Conservation (phyloP, 2,797 vertebrate species). For the Cossypha polioptera region DNA sequence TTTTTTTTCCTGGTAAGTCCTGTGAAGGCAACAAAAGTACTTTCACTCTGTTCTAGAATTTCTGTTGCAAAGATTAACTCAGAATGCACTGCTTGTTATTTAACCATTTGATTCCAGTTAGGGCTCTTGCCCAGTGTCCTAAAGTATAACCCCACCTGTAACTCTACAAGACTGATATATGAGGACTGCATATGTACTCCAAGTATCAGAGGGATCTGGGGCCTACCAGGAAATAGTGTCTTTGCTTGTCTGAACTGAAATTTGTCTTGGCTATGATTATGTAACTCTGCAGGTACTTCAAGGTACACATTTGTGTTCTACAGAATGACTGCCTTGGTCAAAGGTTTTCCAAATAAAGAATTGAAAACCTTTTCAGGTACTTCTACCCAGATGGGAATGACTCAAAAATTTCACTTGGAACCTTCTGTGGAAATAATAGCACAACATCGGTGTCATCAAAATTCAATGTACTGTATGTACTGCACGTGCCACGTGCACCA, state of each 20-base stretch:
- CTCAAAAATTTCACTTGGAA: background rate
- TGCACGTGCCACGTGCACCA: fast-evolving
- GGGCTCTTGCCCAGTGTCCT: background rate
- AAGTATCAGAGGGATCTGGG: background rate
- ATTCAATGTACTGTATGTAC: background rate
- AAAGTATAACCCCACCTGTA: background rate
- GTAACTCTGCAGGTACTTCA: background rate
- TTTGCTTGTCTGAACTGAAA: background rate
- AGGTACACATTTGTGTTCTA: background rate
- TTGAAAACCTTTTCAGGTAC: background rate
- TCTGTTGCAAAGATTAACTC: background rate
- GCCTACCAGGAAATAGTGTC: background rate
- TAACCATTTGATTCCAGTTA: background rate
- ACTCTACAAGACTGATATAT: background rate
- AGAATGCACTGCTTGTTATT: background rate
- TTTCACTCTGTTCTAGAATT: background rate
- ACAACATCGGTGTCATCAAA: background rate
- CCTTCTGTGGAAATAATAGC: background rate
- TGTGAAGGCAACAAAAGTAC: background rate
- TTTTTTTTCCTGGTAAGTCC: background rate
- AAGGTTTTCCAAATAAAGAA: background rate
- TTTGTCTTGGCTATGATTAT: background rate
- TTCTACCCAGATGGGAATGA: background rate
- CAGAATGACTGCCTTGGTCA: background rate
- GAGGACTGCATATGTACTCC: background rate